phyloP scores from a whole-genome alignment of 2,888 invertebrate species.

The Pharmacophagus antenor region DNA sequence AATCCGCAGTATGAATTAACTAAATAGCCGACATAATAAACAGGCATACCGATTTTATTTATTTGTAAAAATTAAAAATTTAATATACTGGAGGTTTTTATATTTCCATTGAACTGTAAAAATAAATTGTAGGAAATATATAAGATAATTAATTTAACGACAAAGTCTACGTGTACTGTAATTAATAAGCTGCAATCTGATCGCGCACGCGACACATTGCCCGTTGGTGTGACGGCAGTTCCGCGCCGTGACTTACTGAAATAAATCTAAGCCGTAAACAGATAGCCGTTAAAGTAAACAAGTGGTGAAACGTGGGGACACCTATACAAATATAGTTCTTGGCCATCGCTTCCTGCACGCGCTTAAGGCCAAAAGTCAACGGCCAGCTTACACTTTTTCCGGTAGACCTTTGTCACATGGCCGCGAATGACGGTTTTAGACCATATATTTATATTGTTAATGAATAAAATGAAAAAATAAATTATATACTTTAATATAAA shows the following conservation, averaged over 20 bases:
- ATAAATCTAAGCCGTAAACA: constrained; percentile 43
- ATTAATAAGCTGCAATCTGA: constrained; percentile 15
- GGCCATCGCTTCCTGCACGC: constrained; percentile 61
- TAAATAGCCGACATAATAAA: too few species aligned
- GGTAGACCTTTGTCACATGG: constrained; percentile 32
- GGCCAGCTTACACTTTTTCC: constrained; percentile 43
- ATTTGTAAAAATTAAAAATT: too few species aligned
- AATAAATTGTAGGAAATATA: too few species aligned
- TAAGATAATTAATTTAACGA: too few species aligned
- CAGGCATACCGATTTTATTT: too few species aligned
- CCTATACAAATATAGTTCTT: constrained; percentile 38
- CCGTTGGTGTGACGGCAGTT: constrained; percentile 7
- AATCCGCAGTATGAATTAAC: too few species aligned
- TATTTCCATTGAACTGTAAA: too few species aligned
- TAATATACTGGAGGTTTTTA: too few species aligned
- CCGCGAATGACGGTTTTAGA: not conserved
- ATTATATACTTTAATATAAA: too few species aligned
- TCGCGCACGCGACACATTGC: constrained; percentile 3
- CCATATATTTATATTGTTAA: not conserved
- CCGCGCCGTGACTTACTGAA: constrained; percentile 20
- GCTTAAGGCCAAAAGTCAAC: constrained; percentile 56
- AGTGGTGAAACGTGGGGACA: constrained; percentile 45
- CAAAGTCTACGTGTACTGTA: constrained; percentile 3
- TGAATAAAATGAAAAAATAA: too few species aligned
- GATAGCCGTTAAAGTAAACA: constrained; percentile 57